Evolutionary conservation across 2,797 vertebrate species (phyloP).

Genomic region (Gymnothorax reevesii): DNA sequence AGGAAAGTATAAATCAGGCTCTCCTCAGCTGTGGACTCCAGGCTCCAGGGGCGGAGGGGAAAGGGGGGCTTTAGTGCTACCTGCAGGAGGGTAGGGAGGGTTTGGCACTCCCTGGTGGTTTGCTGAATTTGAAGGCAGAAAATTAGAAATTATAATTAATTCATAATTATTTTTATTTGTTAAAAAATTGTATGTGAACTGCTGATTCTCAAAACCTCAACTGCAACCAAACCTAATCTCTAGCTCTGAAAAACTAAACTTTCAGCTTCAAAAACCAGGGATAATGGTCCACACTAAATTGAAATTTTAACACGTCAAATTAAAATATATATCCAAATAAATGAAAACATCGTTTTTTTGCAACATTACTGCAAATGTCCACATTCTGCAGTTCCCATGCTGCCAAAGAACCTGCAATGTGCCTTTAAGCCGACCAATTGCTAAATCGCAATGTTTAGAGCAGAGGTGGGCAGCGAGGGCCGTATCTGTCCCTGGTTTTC

Average conservation of each 20-base stretch:
- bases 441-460: too few relatives aligned
- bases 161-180: neutral
- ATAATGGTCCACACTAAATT: neutral
- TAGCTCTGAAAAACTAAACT: neutral
- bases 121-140: neutral
- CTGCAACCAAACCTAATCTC: too few relatives aligned
- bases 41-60: too few relatives aligned
- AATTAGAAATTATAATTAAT: neutral
- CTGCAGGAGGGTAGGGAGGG: neutral
- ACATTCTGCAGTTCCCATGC: neutral
- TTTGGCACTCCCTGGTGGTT: neutral
- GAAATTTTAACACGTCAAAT: neutral
- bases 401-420: neutral
- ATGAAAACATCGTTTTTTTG: neutral
- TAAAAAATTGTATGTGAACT: neutral
- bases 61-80: constrained; percentile 9
- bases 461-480: too few relatives aligned
- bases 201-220: neutral
- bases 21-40: neutral
- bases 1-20: too few relatives aligned
- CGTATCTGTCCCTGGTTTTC: too few relatives aligned
- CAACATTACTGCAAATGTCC: neutral
- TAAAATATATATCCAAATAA: neutral
- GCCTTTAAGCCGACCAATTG: neutral
- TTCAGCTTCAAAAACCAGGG: neutral